Conservation (phyloP, 2,888 invertebrate species). For the Bedellia somnulentella region DNA sequence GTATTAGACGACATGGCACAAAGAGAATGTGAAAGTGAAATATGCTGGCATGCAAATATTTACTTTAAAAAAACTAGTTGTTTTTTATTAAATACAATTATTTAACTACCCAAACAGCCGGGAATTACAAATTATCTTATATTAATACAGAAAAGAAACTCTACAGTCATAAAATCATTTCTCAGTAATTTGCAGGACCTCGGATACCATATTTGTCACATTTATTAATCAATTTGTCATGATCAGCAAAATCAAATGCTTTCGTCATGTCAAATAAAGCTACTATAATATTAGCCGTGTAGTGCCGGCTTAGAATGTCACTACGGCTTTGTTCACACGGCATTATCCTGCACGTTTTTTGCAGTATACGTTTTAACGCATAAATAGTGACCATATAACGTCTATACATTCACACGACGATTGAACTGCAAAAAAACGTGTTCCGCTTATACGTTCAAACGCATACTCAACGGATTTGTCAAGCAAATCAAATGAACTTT, state of each 20-base stretch:
- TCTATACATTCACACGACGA: slow-evolving; percentile 12
- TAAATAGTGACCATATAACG: slow-evolving; percentile 13
- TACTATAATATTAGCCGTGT: too few species aligned
- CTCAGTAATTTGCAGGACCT: background rate
- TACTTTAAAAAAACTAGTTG: background rate
- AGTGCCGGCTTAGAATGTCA: too few species aligned
- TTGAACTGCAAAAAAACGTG: slow-evolving; percentile 11
- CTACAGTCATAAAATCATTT: too few species aligned
- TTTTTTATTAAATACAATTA: background rate
- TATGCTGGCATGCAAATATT: too few species aligned
- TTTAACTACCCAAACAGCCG: too few species aligned
- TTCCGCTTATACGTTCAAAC: slow-evolving; percentile 7
- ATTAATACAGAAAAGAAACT: too few species aligned
- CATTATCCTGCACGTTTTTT: slow-evolving; percentile 11
- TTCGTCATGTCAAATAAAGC: background rate
- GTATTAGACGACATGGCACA: too few species aligned
- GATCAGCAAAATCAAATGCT: background rate
- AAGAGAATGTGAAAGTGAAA: too few species aligned
- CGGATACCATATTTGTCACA: background rate
- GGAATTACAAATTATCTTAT: too few species aligned
- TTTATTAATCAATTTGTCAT: background rate
- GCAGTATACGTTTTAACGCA: slow-evolving; percentile 12
- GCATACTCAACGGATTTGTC: slow-evolving; percentile 12
- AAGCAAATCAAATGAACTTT: slow-evolving; percentile 15
- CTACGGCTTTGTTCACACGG: slow-evolving; percentile 9